Base-by-base conservation (phyloP, 2,113 vertebrate species). In the Seriola dumerili region DNA sequence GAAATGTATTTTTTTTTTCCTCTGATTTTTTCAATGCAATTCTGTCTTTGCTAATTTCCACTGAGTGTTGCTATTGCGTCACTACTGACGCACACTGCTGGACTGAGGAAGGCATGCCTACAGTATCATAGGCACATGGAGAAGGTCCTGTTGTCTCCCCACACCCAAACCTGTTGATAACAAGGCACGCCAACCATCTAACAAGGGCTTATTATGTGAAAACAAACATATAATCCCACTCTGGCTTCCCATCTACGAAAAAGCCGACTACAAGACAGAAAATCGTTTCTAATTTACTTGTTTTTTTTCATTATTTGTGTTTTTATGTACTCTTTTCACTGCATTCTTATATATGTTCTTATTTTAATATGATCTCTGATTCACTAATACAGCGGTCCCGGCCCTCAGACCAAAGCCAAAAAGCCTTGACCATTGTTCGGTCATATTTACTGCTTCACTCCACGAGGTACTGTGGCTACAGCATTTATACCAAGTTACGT, bases 401-500 rank as follows among this genome's bases (percentile, higher is more conserved):
- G 29, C 13, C 58, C 25, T 19, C 63, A 58, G 42, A 78, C 16
- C 68, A 54, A 68, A 40, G 12, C 29, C 29, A 29, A 66, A 72
- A 58, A 40, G 32, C 65, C 44, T 58, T 29, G 10, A 67, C 7
- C 2, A 29, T 29, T 72, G 50, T 55, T 63, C 40, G 2, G 21
- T 81, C 34, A 72, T 83, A 59, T 84, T 80, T 80, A 72, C 29
- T 67, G 80, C 72, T 38, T 32, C 32, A 10, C 23, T 87, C 57
- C 34, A 36, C 16, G 4, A 50, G 59, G 74, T 74, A 46, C 50
- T 57, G 36, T 44, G 59, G 63, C 72, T 55, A 38, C 29, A 46
- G 44, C 57, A n/a, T 84, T 84, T 78, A 70, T 52, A 25, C 78
- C 68, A 63, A 85, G 76, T 66, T 76, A 76, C 67, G 23, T 55